Conservation (phyloP, 1,140 invertebrate species). For the Macrostomum lignano region DNA sequence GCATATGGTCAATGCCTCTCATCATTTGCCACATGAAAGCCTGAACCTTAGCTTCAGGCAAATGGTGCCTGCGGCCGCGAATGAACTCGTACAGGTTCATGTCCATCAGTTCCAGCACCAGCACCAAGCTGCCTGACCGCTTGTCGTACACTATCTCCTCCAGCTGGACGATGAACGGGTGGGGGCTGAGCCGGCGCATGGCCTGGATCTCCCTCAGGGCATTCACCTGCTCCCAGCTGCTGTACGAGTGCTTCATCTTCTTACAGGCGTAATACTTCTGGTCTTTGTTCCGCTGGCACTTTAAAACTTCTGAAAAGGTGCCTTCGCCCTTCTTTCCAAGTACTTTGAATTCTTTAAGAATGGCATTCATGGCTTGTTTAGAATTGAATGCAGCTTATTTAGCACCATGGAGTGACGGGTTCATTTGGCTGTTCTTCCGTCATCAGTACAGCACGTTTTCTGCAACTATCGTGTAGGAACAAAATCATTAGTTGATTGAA, state of each 20-base stretch:
- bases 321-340: conserved; percentile 34
- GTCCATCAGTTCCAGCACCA: conserved; percentile 40
- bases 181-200: conserved; percentile 32
- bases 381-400: no score
- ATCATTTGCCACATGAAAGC: conserved; percentile 32
- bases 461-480: no score
- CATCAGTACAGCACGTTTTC: no score
- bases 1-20: conserved; percentile 21
- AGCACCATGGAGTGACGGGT: no score
- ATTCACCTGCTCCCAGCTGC: conserved; percentile 32
- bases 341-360: conserved; percentile 37
- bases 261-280: conserved; percentile 35
- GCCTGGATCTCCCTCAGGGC: conserved; percentile 35
- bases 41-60: conserved; percentile 27
- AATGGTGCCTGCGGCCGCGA: conserved; percentile 15
- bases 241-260: conserved; percentile 35
- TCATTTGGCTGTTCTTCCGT: no score
- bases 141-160: conserved; percentile 34
- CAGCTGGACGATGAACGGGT: conserved; percentile 36
- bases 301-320: conserved; percentile 39
- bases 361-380: no score
- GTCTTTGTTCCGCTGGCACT: conserved; percentile 34
- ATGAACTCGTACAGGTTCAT: conserved; percentile 40
- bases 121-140: conserved; percentile 31
- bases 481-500: no score